Evolutionary conservation across 2,888 invertebrate genomes (phyloP).

Genomic region (Erebia ligea): DNA sequence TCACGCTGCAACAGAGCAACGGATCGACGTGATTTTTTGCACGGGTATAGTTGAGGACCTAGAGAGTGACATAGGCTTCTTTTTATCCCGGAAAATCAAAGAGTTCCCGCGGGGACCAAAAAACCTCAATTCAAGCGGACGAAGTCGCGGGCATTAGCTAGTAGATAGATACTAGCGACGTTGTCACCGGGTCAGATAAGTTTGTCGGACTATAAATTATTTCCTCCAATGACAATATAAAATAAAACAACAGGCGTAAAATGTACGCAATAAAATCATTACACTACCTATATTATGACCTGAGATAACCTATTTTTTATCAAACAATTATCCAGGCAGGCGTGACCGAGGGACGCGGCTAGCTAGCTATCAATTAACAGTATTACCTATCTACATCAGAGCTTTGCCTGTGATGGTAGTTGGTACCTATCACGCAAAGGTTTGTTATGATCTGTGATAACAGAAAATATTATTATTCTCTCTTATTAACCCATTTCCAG

Average conservation of each 20-base stretch:
- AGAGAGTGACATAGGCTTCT: too few species aligned
- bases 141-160: too few species aligned
- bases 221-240: not conserved
- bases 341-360: slow-evolving; percentile 35
- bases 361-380: slow-evolving; percentile 35
- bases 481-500: too few species aligned
- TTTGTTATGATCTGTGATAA: not conserved
- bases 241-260: not conserved
- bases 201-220: too few species aligned
- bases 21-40: too few species aligned
- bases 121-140: too few species aligned
- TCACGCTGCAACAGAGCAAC: too few species aligned
- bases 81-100: too few species aligned
- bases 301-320: slow-evolving; percentile 35
- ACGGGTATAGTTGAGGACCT: too few species aligned
- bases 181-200: too few species aligned
- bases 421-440: slow-evolving; percentile 11
- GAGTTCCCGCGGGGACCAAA: too few species aligned
- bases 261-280: slow-evolving; percentile 13
- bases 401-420: slow-evolving; percentile 11
- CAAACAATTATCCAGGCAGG: slow-evolving; percentile 25
- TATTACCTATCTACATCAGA: slow-evolving; percentile 26
- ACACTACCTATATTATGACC: slow-evolving; percentile 26
- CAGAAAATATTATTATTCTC: not conserved
- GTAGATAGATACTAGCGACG: too few species aligned